Percentiles rank a stretch among this genome's conserved stretches.
Conservation (phyloP, 2,888 invertebrate genomes). For the Portevinia maculata region DNA sequence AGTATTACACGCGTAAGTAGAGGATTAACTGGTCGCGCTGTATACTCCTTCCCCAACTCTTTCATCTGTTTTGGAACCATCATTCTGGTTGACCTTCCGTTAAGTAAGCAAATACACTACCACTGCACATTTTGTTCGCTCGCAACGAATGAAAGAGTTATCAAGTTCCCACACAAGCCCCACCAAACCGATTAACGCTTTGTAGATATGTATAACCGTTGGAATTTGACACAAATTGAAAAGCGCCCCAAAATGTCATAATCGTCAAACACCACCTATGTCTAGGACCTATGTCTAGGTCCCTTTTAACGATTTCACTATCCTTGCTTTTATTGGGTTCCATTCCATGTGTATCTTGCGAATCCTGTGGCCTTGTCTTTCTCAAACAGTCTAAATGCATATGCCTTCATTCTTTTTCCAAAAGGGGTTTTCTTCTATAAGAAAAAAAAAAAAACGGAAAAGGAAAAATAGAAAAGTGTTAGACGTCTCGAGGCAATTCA, state of each 20-base stretch:
- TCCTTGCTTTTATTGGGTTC: background rate
- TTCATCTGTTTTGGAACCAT: too few relatives aligned
- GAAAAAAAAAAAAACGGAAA: background rate
- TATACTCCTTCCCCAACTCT: too few relatives aligned
- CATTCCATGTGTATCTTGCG: background rate
- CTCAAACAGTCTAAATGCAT: background rate
- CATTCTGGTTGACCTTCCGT: too few relatives aligned
- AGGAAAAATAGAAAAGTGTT: constrained; percentile 11
- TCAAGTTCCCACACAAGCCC: background rate
- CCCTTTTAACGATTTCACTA: background rate
- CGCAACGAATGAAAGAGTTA: background rate
- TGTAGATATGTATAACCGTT: background rate
- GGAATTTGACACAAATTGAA: constrained; percentile 9
- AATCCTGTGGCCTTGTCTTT: background rate
- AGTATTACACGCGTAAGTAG: too few relatives aligned
- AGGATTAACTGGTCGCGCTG: too few relatives aligned
- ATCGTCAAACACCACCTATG: background rate
- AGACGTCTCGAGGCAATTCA: constrained; percentile 12
- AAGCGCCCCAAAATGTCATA: background rate
- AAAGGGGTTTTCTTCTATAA: background rate
- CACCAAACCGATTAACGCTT: background rate
- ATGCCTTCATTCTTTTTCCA: background rate
- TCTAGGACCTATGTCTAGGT: constrained; percentile 1
- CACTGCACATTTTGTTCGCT: background rate
- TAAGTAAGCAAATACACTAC: too few relatives aligned